Base-by-base conservation (phyloP, 2,888 invertebrate species). In the Helleia helle region DNA sequence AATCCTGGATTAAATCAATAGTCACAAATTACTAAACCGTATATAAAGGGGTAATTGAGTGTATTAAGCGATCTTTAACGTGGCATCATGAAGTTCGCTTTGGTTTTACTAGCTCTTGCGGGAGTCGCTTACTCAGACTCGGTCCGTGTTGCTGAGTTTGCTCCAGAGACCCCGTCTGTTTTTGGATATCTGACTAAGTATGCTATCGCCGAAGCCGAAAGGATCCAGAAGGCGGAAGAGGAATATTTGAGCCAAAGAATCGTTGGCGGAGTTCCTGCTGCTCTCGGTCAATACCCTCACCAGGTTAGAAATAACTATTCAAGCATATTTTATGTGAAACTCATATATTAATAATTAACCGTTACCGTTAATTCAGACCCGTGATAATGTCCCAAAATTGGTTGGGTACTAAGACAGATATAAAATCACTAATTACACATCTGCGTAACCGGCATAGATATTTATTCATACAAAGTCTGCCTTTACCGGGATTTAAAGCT, bases 201-300 rank as follows among this genome's bases (percentile, higher is more conserved):
- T 26, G 59, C 56, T 34, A 55, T 65, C 5, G 59, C 58, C 6
- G 51, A 51, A 43, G 64, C 53, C 1, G 62, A 63, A 22, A 51
- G 51, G 36, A 55, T 62, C 17, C 54, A 54, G 7, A 48, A 55
- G 36, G 47, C 52, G 14, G 65, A 65, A 36, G 57, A 54, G 15
- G 47, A 42, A 24, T 42, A 41, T 8, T 37, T 47, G 37, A 42
- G 43, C n/a, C 40, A 18, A n/a, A 62, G 58, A 40, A 67, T 67
- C 29, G 55, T 64, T n/a, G 62, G 62, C 12, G 65, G 66, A 14
- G 41, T 52, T 1, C 55, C 62, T 0, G 59, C 65, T n/a, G 46
- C 39, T 3, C 31, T 41, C 8, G 62, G 59, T 22, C 62, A 62
- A 34, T 56, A 55, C 44, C 55, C 57, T 1, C 58, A 55, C 41